These are phyloP conservation scores for Neodon shergylaensis DNA, from an alignment of 2,113 vertebrate species.

Conservation along the genomic window DNA sequence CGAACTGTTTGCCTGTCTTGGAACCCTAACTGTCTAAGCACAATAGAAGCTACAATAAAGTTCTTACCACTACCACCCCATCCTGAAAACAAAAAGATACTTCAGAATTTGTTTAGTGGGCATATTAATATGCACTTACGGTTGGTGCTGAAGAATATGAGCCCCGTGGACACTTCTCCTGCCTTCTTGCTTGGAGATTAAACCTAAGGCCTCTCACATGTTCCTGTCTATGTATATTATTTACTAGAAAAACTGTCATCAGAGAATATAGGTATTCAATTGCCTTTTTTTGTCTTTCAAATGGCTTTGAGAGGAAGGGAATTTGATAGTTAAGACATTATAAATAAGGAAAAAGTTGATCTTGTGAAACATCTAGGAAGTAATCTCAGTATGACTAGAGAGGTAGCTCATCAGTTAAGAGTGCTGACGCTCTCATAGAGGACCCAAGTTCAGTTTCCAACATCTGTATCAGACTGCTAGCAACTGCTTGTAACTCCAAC, in stretches of 20 bases:
- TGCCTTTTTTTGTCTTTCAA: slow-evolving; percentile 20
- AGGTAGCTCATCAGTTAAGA: neutral
- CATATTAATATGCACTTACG: neutral
- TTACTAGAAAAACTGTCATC: slow-evolving; percentile 18
- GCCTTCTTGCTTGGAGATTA: neutral
- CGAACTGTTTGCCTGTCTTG: neutral
- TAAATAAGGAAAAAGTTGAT: neutral
- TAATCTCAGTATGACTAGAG: neutral
- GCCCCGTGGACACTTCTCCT: neutral
- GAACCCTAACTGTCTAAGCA: neutral
- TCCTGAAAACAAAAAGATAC: neutral
- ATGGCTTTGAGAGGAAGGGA: neutral
- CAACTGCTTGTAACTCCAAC: neutral
- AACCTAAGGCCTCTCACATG: neutral
- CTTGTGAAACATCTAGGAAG: neutral
- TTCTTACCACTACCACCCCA: neutral
- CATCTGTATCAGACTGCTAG: neutral
- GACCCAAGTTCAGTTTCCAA: neutral
- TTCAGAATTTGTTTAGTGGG: neutral
- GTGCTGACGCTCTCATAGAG: neutral
- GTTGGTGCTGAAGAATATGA: slow-evolving; percentile 25
- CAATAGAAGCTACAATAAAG: neutral
- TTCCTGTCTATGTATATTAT: neutral
- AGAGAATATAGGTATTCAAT: neutral
- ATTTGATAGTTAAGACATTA: neutral